Base-by-base conservation (phyloP, 1,140 invertebrate species). In the Tetraneura akinire region DNA sequence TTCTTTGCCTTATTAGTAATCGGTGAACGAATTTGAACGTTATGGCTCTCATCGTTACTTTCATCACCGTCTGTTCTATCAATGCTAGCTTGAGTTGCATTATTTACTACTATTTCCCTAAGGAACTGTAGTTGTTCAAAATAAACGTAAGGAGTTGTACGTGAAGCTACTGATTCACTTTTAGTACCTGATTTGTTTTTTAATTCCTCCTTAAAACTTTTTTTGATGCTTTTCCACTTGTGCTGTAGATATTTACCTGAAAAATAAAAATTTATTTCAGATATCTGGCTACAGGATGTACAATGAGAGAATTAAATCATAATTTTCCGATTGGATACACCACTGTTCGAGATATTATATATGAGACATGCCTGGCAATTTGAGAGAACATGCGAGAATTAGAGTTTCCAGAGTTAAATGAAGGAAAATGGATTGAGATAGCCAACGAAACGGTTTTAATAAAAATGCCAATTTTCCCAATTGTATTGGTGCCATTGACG, bases 311-410 rank as follows among this genome's bases (percentile, higher is more conserved):
- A n/a, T 47, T 84, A 45, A 62, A 32, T 62, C 57, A 62, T 62
- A 62, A 62, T 62, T 62, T 62, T 62, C 57, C 11, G 57, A 62
- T 62, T 62, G 57, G 57, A 62, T 62, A 62, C 57, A 62, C 57
- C 80, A 82, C 57, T 81, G 81, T 73, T 37, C 78, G 45, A 26
- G 80, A 80, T 60, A 82, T 80, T 26, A 85, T 85, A 76, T 55
- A 81, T 49, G 83, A 83, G 80, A 83, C 83, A 55, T 86, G 82
- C 80, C 45, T 83, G 82, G 82, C 83, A 55, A 81, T 85, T 68
- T 86, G 84, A 81, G 82, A 47, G 11, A 49, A 47, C 21, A 47
- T 47, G 23, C 23, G 45, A 10, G 9, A 47, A 13, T 23, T 5
- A 26, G 45, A 21, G 45, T 71, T 49, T 47, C 42, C 45, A 21